Base-by-base conservation (phyloP, 1,140 invertebrate genomes). In the Palaemon carinicauda region DNA sequence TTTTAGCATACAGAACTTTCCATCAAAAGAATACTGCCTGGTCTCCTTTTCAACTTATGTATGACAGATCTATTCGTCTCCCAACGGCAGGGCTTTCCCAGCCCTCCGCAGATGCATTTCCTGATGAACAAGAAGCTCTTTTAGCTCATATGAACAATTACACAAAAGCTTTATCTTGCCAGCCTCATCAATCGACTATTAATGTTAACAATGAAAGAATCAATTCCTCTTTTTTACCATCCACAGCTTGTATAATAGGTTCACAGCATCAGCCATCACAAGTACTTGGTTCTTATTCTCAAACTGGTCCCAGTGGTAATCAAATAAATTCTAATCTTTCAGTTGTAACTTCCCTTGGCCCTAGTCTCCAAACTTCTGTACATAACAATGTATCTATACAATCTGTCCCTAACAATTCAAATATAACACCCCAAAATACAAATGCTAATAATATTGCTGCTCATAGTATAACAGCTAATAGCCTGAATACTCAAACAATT, bases 1-100 rank as follows among this genome's bases (percentile, higher is more conserved):
- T 87, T 54, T 75, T 81, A 60, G 69, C 79, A 10, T 87, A 87
- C 60, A 74, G 85, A 33, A 80, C 78, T 33, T 87, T 87, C 80
- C 80, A 75, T 50, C 85, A 87, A 77, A 82, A 65, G 50, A 77
- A 51, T 31, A 31, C 56, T 50, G 15, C 79, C 19, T 79, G 71
- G 17, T 81, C 69, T 24, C 85, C 85, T 56, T 81, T 87, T 52
- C 71, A 75, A 24, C 73, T 81, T 7, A 27, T 87, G 19, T 87
- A 87, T 60, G 71, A 75, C 41, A 54, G 80, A 60, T 71, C 69
- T 4, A 24, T 53, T 50, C 78, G 73, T 53, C 71, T 87, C 50
- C 85, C 85, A 50, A 29, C 41, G n/a, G n/a, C 77, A 29, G 27
- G 29, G 19, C 29, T 56, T 3, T 31, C 54, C 9, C 85, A 56